Conservation (phyloP, 1,140 invertebrate genomes). For the Dendroctonus ponderosae region DNA sequence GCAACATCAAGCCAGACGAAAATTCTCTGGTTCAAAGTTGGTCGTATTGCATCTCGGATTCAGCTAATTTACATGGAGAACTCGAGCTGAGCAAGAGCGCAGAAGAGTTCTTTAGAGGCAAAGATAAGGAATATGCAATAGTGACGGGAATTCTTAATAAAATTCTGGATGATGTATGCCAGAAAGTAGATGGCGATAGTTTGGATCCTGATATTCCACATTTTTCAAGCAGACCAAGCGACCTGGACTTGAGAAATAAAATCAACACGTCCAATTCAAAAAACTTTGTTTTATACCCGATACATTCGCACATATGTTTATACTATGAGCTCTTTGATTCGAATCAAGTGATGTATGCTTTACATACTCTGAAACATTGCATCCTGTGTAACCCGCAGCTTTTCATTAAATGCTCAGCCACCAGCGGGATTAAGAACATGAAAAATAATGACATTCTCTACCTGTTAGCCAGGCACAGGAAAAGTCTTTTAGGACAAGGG, state of each 20-base stretch:
- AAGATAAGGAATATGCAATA: constrained; percentile 37
- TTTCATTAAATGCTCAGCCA: constrained; percentile 57
- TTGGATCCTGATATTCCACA: constrained; percentile 1
- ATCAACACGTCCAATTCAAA: constrained; percentile 46
- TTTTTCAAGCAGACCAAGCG: constrained; percentile 32
- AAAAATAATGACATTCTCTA: constrained; percentile 60
- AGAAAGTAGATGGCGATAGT: constrained; percentile 26
- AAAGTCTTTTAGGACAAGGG: constrained; percentile 77
- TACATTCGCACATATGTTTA: constrained; percentile 80
- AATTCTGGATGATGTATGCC: constrained; percentile 46
- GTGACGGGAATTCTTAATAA: constrained; percentile 44
- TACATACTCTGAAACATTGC: constrained; percentile 73
- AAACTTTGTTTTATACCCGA: constrained; percentile 63
- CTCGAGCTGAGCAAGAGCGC: constrained; percentile 46
- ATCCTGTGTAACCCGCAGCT: constrained; percentile 71
- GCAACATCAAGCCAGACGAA: constrained; percentile 37
- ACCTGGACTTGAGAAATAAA: constrained; percentile 42
- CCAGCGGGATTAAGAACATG: constrained; percentile 47
- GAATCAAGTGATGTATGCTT: constrained; percentile 72
- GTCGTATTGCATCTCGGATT: constrained; percentile 48
- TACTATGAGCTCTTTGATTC: constrained; percentile 83
- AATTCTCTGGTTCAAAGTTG: constrained; percentile 48
- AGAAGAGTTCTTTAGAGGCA: constrained; percentile 48
- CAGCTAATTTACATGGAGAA: constrained; percentile 43
- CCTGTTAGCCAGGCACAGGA: constrained; percentile 73